phyloP scores from a whole-genome alignment of 2,888 invertebrate genomes.

The Watsonalla binaria region DNA sequence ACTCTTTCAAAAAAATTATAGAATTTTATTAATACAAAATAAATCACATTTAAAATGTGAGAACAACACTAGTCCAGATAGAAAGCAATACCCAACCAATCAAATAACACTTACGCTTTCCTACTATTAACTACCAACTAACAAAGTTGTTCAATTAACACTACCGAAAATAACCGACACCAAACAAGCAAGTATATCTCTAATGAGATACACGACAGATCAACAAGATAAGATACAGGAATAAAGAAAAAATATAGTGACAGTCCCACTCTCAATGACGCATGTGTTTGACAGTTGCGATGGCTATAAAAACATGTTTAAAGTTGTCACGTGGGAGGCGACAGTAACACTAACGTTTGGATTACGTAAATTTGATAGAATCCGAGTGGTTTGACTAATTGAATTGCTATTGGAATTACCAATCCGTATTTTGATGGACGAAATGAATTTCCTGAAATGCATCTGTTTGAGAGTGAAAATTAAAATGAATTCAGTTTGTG shows the following conservation, averaged over 20 bases:
- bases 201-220: constrained; percentile 1
- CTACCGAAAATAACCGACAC: neutral
- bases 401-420: neutral
- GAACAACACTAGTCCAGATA: neutral
- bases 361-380: constrained; percentile 2
- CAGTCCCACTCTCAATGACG: neutral
- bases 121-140: neutral
- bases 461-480: too few species aligned
- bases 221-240: neutral
- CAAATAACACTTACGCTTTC: neutral
- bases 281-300: constrained; percentile 1
- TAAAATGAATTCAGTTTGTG: too few species aligned
- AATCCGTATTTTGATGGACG: neutral
- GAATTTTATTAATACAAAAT: too few species aligned
- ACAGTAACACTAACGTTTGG: constrained; percentile 1
- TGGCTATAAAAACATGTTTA: constrained; percentile 1
- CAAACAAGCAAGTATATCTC: neutral
- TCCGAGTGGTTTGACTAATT: constrained; percentile 1
- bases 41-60: too few species aligned
- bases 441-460: too few species aligned
- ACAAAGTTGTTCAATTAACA: neutral
- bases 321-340: constrained; percentile 2
- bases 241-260: neutral
- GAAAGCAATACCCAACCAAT: neutral
- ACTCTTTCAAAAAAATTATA: too few species aligned